Conservation (phyloP, 2,797 vertebrate species). For the Mico argentatus region DNA sequence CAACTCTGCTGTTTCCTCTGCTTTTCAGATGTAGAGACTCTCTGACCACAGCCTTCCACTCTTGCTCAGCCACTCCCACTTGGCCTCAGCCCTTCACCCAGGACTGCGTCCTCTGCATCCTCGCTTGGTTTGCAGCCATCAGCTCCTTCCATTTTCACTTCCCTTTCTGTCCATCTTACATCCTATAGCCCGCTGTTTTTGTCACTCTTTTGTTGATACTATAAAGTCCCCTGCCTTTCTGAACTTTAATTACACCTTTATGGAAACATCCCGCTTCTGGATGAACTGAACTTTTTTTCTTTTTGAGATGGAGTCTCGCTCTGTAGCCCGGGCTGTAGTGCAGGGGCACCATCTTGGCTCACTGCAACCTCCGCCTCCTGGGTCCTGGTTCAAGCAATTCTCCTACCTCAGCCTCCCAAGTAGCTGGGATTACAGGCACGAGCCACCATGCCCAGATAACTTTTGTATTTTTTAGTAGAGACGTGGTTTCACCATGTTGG, state of each 20-base stretch:
- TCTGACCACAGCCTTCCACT: background rate
- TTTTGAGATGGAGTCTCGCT: no score
- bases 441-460: no score
- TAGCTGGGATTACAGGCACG: no score
- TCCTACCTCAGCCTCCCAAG: no score
- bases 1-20: background rate
- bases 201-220: background rate
- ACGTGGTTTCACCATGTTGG: no score
- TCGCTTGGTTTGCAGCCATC: background rate
- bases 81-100: background rate
- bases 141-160: slow-evolving; percentile 39
- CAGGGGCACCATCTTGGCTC: no score
- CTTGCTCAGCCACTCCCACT: background rate
- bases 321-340: no score
- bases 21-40: background rate
- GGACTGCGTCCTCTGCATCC: background rate
- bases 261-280: background rate
- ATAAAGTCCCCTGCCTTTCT: background rate
- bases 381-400: no score
- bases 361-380: no score
- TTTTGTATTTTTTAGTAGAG: no score
- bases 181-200: background rate
- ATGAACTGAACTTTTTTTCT: background rate
- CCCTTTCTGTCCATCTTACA: background rate
- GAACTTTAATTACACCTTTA: background rate